These are phyloP conservation scores for Macaria liturata DNA, from an alignment of 2,888 invertebrate genomes.

Conservation along the genomic window DNA sequence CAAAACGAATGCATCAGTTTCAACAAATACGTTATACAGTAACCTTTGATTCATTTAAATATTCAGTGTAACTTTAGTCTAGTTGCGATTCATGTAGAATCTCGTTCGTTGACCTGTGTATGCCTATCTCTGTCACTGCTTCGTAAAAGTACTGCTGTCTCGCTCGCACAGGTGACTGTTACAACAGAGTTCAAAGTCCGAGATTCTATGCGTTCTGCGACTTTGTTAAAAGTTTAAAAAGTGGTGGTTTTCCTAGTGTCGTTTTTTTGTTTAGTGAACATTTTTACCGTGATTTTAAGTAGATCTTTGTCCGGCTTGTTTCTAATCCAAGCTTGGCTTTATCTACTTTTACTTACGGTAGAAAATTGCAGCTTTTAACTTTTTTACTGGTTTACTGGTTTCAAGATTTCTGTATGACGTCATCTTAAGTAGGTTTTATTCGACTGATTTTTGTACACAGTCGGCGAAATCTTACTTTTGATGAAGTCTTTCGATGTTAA, in stretches of 20 bases:
- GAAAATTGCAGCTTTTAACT: slow-evolving; percentile 1
- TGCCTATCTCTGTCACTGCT: too few relatives aligned
- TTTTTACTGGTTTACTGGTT: neutral
- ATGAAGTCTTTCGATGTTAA: slow-evolving; percentile 20
- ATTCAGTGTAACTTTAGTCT: neutral
- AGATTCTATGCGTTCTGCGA: too few relatives aligned
- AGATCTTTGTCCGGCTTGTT: slow-evolving; percentile 42
- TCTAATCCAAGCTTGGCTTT: slow-evolving; percentile 22
- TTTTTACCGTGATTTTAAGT: slow-evolving; percentile 40
- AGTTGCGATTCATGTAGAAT: too few relatives aligned
- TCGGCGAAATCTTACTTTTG: slow-evolving; percentile 31
- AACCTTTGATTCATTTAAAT: neutral
- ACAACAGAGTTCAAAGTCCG: too few relatives aligned
- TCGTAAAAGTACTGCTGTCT: too few relatives aligned
- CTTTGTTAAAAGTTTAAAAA: too few relatives aligned
- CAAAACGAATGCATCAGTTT: slow-evolving; percentile 2
- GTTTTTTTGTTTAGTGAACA: too few relatives aligned
- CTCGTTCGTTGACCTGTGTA: too few relatives aligned
- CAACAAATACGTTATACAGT: neutral
- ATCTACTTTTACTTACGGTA: slow-evolving; percentile 31
- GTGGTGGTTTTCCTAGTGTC: too few relatives aligned
- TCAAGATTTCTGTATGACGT: slow-evolving; percentile 13
- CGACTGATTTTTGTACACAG: slow-evolving; percentile 28
- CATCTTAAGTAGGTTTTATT: slow-evolving; percentile 39
- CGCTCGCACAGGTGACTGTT: too few relatives aligned